Conservation (phyloP, 2,113 vertebrate species). For the Sinocyclocheilus maitianheensis region DNA sequence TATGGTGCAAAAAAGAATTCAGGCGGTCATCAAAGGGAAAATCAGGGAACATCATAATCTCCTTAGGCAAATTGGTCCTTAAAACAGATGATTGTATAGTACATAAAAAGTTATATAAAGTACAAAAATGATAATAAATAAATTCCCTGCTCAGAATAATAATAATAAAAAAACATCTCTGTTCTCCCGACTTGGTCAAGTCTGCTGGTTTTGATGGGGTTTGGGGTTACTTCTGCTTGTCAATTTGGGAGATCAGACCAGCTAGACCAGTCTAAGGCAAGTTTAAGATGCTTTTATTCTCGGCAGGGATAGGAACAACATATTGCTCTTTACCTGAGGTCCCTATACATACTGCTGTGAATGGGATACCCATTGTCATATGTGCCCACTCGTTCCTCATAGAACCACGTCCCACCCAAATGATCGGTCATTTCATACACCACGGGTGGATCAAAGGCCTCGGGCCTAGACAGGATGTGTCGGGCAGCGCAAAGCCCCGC, state of each 20-base stretch:
- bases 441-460: slow-evolving; percentile 69
- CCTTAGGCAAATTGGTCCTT: slow-evolving; percentile 84
- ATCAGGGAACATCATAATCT: slow-evolving; percentile 84
- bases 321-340: slow-evolving; percentile 68
- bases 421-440: slow-evolving; percentile 70
- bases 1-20: slow-evolving; percentile 78
- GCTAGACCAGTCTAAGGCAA: background rate
- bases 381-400: slow-evolving; percentile 65
- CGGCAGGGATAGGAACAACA: background rate
- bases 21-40: slow-evolving; percentile 75
- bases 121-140: background rate
- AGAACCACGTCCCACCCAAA: slow-evolving; percentile 81
- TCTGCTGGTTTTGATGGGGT: background rate
- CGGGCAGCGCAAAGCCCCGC: slow-evolving; percentile 77
- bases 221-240: background rate
- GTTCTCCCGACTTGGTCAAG: background rate
- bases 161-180: background rate
- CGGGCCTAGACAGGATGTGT: slow-evolving; percentile 69
- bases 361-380: slow-evolving; percentile 51
- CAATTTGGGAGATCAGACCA: background rate
- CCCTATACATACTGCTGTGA: slow-evolving; percentile 82
- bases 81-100: slow-evolving; percentile 2
- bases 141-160: background rate
- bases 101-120: background rate
- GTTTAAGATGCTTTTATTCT: background rate